Conservation (phyloP, 2,113 vertebrate species). For the Saguinus midas region DNA sequence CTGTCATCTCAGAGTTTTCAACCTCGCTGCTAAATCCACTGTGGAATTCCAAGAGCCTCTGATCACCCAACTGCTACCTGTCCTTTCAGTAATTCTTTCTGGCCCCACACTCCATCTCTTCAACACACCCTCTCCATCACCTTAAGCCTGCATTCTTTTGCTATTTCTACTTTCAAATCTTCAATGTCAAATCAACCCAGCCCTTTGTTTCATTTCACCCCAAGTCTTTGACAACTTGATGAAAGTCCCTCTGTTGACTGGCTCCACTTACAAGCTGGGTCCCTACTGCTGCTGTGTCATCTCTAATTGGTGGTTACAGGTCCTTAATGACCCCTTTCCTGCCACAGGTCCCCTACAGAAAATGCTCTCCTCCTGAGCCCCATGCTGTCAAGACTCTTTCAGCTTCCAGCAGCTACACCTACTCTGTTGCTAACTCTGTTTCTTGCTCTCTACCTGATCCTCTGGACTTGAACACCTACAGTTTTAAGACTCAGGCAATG, state of each 20-base stretch:
- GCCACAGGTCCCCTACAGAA: not conserved
- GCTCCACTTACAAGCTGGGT: not conserved
- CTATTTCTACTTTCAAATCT: not conserved
- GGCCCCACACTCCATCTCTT: not conserved
- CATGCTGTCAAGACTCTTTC: not conserved
- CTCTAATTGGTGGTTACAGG: not conserved
- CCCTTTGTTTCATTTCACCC: not conserved
- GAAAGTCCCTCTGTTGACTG: not conserved
- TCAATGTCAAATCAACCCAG: not conserved
- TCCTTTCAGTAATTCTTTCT: not conserved
- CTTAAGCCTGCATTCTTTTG: not conserved
- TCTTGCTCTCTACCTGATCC: not conserved
- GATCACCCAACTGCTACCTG: not conserved
- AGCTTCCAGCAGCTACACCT: not conserved
- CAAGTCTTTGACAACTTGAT: not conserved
- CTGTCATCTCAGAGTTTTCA: not conserved
- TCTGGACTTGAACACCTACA: not conserved
- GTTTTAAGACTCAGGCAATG: not conserved
- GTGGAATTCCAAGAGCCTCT: not conserved
- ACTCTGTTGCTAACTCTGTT: not conserved
- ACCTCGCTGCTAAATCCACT: not conserved
- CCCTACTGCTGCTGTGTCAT: not conserved
- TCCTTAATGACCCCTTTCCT: not conserved
- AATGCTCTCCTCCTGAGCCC: not conserved
- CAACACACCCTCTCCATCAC: rapidly evolving